phyloP scores from a whole-genome alignment of 2,797 vertebrate species.

The Scolopax bukidnonensis region DNA sequence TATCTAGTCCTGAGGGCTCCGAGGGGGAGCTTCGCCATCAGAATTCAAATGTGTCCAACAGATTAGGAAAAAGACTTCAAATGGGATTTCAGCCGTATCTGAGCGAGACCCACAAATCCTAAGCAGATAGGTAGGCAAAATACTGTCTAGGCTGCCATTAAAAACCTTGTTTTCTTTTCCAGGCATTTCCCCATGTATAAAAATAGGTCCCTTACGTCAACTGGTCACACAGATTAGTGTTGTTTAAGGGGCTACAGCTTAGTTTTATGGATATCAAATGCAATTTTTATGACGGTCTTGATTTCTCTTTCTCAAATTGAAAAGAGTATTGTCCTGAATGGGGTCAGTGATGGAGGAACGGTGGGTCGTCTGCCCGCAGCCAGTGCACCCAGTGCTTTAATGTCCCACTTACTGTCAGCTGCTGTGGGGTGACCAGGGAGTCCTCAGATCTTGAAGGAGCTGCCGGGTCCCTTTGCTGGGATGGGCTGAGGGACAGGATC shows the following conservation, averaged over 20 bases:
- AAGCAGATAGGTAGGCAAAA: neutral
- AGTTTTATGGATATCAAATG: neutral
- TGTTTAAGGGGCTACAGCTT: neutral
- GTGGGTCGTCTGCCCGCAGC: neutral
- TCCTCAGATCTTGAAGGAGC: neutral
- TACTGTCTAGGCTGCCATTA: neutral
- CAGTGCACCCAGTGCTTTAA: neutral
- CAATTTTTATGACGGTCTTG: neutral
- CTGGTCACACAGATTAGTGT: neutral
- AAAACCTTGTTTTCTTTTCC: neutral
- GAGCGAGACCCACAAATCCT: neutral
- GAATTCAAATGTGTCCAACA: constrained; percentile 30
- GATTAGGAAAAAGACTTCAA: constrained; percentile 46
- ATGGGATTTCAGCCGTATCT: constrained; percentile 24
- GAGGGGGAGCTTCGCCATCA: constrained; percentile 5
- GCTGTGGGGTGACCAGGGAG: neutral
- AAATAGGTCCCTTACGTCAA: neutral
- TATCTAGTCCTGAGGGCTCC: constrained; percentile 27
- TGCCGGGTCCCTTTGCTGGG: neutral
- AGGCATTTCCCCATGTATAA: neutral
- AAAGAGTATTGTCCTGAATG: neutral
- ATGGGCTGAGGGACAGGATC: neutral
- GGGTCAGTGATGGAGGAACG: neutral
- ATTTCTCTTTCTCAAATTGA: neutral
- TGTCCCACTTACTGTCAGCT: neutral